Evolutionary conservation across 2,113 vertebrate species (phyloP).

Genomic region (Hirundichthys speculiger): DNA sequence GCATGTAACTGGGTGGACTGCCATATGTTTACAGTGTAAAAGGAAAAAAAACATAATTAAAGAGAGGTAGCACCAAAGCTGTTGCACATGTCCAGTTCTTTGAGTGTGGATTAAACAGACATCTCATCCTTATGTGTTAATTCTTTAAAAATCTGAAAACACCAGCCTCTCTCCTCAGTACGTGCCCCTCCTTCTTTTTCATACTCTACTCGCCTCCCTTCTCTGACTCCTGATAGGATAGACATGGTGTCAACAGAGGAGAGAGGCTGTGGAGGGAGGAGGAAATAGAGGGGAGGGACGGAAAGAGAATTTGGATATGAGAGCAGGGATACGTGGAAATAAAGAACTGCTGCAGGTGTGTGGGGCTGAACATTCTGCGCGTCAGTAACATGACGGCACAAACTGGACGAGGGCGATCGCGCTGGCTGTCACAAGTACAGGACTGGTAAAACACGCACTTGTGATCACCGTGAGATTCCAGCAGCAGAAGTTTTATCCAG

Average conservation of each 20-base stretch:
- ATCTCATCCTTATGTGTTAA: conserved; percentile 1
- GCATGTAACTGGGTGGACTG: background rate
- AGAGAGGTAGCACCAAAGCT: too few species aligned
- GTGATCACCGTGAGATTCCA: conserved; percentile 16
- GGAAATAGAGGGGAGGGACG: conserved; percentile 37
- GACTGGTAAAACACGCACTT: conserved; percentile 17
- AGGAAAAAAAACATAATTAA: too few species aligned
- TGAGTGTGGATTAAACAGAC: background rate
- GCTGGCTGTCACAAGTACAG: background rate
- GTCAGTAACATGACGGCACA: conserved; percentile 5
- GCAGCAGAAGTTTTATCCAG: conserved; percentile 9
- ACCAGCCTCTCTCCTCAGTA: conserved; percentile 10
- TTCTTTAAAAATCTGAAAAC: conserved; percentile 19
- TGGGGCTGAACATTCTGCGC: conserved; percentile 49
- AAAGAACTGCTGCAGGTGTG: conserved; percentile 71
- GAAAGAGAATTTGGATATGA: conserved; percentile 42
- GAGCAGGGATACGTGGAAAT: conserved; percentile 50
- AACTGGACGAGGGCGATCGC: background rate
- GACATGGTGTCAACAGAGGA: conserved; percentile 63
- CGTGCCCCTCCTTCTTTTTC: conserved; percentile 48
- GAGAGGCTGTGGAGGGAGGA: conserved; percentile 35
- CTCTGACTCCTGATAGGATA: conserved; percentile 65
- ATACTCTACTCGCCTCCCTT: conserved; percentile 36
- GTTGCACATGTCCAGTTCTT: background rate
- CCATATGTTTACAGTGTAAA: too few species aligned